Base-by-base conservation (phyloP, 2,113 vertebrate species). In the Myotis brandtii region DNA sequence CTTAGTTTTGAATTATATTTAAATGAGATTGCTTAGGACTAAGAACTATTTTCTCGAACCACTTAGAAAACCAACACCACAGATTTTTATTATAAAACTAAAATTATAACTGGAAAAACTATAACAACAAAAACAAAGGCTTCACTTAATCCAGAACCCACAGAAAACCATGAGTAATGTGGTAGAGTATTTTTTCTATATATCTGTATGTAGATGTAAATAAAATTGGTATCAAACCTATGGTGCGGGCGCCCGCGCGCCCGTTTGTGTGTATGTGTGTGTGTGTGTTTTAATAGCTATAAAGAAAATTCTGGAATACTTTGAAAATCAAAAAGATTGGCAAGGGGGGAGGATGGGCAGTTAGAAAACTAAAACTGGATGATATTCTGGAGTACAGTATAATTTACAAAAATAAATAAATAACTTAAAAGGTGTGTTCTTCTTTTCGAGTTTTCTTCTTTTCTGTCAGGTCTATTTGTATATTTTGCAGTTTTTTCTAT, bases 321-420 rank as follows among this genome's bases (percentile, higher is more conserved):
- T 83, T 95, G 52, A 94, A 96, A 92, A 69, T 62, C 27, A 66
- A 83, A 96, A 69, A 87, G 23, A 79, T 48, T 76, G 69, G 62
- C 17, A 34, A 93, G 37, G 73, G 14, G 72, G 25, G 56, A 50
- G 75, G 67, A 93, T 21, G 18, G 8, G 12, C 32, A 93, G 83
- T 62, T 72, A 83, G 40, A 91, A 91, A 94, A 89, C 30, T 21
- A 83, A 48, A 79, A 62, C 17, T 76, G 64, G 56, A 16, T 46
- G 27, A 91, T 67, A 92, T 20, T 81, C 54, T 86, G 18, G 17
- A 93, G 40, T 46, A 80, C 12, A 56, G 2, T 73, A 48, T 73
- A 89, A 94, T 80, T 96, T 94, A 16, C 66, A 77, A 89, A 96
- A 88, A 13, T 3, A 37, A 20, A 91, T 73, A 91, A 79, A 54